Base-by-base conservation (phyloP, 2,888 invertebrate species). In the Papilio gigon region DNA sequence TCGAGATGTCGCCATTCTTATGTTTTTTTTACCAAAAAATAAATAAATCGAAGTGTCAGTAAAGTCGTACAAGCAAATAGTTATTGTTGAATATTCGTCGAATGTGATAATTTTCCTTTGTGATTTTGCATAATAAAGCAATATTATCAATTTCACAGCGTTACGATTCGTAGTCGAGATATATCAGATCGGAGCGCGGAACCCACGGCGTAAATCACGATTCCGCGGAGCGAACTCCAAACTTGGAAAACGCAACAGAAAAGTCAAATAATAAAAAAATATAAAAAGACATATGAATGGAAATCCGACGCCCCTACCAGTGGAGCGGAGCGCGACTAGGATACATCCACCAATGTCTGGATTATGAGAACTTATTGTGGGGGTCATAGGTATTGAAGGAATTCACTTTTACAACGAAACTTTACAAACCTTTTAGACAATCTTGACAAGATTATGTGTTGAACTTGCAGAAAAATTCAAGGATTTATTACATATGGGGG, bases 281-380 rank as follows among this genome's bases (percentile, higher is more conserved):
- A 75, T 60, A 75, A 75, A 78, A 78, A 81, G 80, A 82, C 79
- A 83, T 82, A 83, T 81, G 83, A 84, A 84, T 82, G 73, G 77
- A 78, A 80, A 70, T 74, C 76, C 71, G 68, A 76, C 73, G 81
- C 89, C 89, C 90, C 88, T 73, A 80, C 78, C 75, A 78, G 62
- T 75, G 77, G 81, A 83, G 77, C 84, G 84, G 80, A 84, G 80
- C 84, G 84, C 79, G 76, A 73, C 68, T 68, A 74, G 74, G 77
- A 85, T 85, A 87, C 85, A 83, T 85, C 83, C 80, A 77, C 75
- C 76, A 70, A 73, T 71, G 81, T 81, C 80, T 78, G 84, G 84
- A 86, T 87, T 87, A 86, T 83, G 80, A 82, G 77, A 76, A 84
- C 81, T 84, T 83, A 83, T 82, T 81, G 80, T 76, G 73, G 65